A percentile compares a stretch with the other conserved stretches of the same genome.
These are phyloP conservation scores for Acanthiza pusilla DNA, from an alignment of 2,797 vertebrate genomes.

Conservation along the genomic window DNA sequence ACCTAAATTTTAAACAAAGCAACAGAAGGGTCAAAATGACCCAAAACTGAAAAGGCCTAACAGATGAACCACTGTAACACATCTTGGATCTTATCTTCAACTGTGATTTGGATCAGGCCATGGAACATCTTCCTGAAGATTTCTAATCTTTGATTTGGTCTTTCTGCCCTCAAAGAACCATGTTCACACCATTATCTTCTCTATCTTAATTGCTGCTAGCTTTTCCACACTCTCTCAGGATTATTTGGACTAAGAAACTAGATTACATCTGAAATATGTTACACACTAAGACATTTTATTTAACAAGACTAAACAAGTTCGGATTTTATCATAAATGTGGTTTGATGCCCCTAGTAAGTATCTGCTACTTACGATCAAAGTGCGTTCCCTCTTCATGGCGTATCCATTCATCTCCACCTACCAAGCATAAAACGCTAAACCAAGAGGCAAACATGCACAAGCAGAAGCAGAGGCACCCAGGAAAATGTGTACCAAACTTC, in stretches of 20 bases:
- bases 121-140: slow-evolving; percentile 19
- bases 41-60: neutral
- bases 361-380: slow-evolving; percentile 29
- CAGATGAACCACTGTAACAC: neutral
- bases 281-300: slow-evolving; percentile 41
- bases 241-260: slow-evolving; percentile 52
- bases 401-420: neutral
- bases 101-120: neutral
- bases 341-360: slow-evolving; percentile 45
- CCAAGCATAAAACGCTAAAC: neutral
- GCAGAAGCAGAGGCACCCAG: neutral
- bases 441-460: neutral
- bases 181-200: slow-evolving; percentile 51
- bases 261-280: slow-evolving; percentile 60
- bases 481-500: neutral
- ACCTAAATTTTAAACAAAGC: neutral
- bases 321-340: slow-evolving; percentile 52
- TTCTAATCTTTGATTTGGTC: slow-evolving; percentile 34
- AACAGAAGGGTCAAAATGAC: neutral
- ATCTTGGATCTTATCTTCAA: neutral
- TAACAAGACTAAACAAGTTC: slow-evolving; percentile 60
- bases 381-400: neutral
- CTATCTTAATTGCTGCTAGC: slow-evolving; percentile 57
- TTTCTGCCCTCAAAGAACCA: slow-evolving; percentile 57
- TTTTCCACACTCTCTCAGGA: slow-evolving; percentile 57